These are phyloP conservation scores for Neogobius melanostomus DNA, from an alignment of 2,113 vertebrate species.

Conservation along the genomic window DNA sequence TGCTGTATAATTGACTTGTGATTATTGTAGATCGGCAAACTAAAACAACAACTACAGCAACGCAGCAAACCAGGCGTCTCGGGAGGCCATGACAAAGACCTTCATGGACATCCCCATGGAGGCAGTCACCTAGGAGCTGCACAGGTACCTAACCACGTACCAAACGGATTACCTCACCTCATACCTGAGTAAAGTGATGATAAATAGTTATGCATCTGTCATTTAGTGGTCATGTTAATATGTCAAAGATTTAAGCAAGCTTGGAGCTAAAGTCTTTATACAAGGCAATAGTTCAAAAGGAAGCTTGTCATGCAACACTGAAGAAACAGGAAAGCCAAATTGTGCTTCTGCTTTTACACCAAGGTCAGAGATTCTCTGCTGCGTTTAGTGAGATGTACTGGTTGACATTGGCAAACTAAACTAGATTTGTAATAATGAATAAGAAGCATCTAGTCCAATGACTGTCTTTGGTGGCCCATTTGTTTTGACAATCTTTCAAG, in stretches of 20 bases:
- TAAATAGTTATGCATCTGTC: not conserved
- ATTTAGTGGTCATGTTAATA: not conserved
- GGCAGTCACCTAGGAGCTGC: slow-evolving; percentile 63
- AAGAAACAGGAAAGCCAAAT: slow-evolving; percentile 69
- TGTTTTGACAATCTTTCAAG: not conserved
- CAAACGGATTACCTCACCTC: slow-evolving; percentile 17
- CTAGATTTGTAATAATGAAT: not conserved
- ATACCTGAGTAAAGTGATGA: not conserved
- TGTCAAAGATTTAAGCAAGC: not conserved
- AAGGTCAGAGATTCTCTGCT: slow-evolving; percentile 41
- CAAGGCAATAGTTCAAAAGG: slow-evolving; percentile 37
- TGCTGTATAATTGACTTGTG: slow-evolving; percentile 28
- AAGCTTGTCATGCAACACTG: slow-evolving; percentile 57
- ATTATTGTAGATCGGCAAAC: slow-evolving; percentile 79
- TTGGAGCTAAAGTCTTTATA: not conserved
- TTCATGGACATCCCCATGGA: slow-evolving; percentile 70
- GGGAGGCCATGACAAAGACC: slow-evolving; percentile 78
- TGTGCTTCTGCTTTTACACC: slow-evolving; percentile 54
- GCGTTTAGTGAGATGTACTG: not conserved
- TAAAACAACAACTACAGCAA: slow-evolving; percentile 87
- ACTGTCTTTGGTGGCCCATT: not conserved
- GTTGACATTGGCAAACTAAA: not conserved
- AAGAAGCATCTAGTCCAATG: not conserved
- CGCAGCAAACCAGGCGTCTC: slow-evolving; percentile 72
- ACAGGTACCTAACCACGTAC: slow-evolving; percentile 49